Base-by-base conservation (phyloP, 2,113 vertebrate genomes). In the Eleginops maclovinus region DNA sequence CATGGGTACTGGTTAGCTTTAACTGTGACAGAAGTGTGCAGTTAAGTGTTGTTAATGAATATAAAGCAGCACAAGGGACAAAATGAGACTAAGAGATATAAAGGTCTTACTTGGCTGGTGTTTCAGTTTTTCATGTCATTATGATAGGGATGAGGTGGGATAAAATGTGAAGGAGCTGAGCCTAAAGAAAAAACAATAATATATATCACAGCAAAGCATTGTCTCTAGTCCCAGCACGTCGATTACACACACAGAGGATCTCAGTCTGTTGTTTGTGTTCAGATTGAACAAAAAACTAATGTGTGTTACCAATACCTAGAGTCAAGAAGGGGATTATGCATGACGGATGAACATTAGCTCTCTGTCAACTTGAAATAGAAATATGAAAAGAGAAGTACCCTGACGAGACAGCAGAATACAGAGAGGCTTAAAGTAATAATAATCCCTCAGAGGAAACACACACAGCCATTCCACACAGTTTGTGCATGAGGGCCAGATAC, bases 1-100 rank as follows among this genome's bases (percentile, higher is more conserved):
- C 40, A 28, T 78, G 41, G 62, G 49, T 40, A 16, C 41, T 72
- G 54, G 36, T 75, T 75, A 51, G 53, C 11, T 56, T 50, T 74
- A 22, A 77, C 28, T 77, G 46, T 61, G 55, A 80, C 24, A 26
- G 31, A 62, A 15, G n/a, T 15, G 60, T 62, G 55, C 15, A 31
- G 49, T 19, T 0, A 0, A 7, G 31, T 65, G 56, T 24, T 77
- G 58, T 53, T 47, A n/a, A 53, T 47, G 3, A 66, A 41, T 22
- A 22, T 40, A 53, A 64, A 44, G 36, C 56, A 78, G 36, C 17
- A 69, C 17, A 46, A 24, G 22, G 13, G 8, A 54, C 19, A 43
- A 31, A 50, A 53, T 65, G 10, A 43, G 49, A 70, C 24, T 16
- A 15, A 60, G 10, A 21, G 14, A 72, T 14, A 16, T 16, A 21